phyloP scores from a whole-genome alignment of 2,797 vertebrate genomes.

The Uromys caudimaculatus region DNA sequence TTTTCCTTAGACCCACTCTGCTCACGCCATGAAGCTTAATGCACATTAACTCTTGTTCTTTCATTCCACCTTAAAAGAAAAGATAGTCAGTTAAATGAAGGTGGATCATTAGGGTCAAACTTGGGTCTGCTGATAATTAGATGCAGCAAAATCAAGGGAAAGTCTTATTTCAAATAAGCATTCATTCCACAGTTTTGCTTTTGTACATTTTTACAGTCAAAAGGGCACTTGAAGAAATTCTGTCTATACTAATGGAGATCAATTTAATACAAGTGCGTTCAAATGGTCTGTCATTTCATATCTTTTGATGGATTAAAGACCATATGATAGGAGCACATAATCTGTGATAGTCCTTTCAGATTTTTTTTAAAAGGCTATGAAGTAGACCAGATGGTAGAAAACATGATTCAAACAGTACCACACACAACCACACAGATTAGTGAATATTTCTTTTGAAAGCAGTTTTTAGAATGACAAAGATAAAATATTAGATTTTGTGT shows the following conservation, averaged over 20 bases:
- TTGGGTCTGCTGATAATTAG: conserved; percentile 68
- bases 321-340: neutral
- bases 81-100: conserved; percentile 69
- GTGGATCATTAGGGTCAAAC: conserved; percentile 34
- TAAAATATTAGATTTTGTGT: conserved; percentile 38
- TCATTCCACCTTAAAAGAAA: conserved; percentile 96
- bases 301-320: conserved; percentile 59
- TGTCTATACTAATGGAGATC: conserved; percentile 38
- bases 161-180: conserved; percentile 49
- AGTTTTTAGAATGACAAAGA: neutral
- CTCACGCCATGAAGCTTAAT: conserved; percentile 99
- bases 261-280: conserved; percentile 51
- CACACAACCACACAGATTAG: neutral
- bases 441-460: conserved; percentile 1
- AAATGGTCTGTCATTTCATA: conserved; percentile 56
- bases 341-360: conserved; percentile 10
- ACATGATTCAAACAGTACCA: neutral
- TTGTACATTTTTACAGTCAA: conserved; percentile 66
- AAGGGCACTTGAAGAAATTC: conserved; percentile 56
- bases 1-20: conserved; percentile 98
- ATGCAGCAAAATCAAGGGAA: conserved; percentile 70
- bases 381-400: conserved; percentile 35
- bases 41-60: conserved; percentile 99
- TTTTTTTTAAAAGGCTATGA: neutral
- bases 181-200: neutral